phyloP scores from a whole-genome alignment of 2,888 invertebrate genomes.

The Tipula vernalis region DNA sequence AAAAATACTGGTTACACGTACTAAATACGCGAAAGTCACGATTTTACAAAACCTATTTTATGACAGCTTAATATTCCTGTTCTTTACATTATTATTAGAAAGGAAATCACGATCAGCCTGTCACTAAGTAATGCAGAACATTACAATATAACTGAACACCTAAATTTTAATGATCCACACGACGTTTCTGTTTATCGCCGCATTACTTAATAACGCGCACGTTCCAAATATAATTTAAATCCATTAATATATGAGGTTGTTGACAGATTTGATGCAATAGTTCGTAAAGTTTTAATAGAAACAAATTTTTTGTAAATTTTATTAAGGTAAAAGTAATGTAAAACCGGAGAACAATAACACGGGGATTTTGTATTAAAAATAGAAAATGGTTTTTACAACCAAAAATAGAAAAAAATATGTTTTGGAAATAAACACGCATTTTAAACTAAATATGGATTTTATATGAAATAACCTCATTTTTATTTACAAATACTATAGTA shows the following conservation, averaged over 20 bases:
- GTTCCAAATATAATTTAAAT: not conserved
- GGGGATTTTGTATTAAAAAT: not conserved
- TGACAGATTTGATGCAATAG: not conserved
- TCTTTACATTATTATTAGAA: not conserved
- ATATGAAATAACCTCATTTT: not conserved
- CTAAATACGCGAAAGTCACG: not conserved
- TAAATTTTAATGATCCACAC: not conserved
- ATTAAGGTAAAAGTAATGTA: not conserved
- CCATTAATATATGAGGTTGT: not conserved
- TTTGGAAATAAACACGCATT: not conserved
- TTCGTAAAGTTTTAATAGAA: not conserved
- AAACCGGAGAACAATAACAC: not conserved
- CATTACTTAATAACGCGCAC: not conserved
- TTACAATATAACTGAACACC: not conserved
- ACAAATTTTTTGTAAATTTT: not conserved
- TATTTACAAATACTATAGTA: not conserved
- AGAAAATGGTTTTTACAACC: not conserved
- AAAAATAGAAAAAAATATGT: not conserved
- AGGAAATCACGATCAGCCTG: not conserved
- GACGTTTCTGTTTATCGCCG: not conserved
- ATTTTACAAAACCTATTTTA: not conserved
- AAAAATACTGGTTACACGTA: not conserved
- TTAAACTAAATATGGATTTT: not conserved
- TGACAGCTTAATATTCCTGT: not conserved
- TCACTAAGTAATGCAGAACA: not conserved